Conservation (phyloP, 2,888 invertebrate genomes). For the Pyralis farinalis region DNA sequence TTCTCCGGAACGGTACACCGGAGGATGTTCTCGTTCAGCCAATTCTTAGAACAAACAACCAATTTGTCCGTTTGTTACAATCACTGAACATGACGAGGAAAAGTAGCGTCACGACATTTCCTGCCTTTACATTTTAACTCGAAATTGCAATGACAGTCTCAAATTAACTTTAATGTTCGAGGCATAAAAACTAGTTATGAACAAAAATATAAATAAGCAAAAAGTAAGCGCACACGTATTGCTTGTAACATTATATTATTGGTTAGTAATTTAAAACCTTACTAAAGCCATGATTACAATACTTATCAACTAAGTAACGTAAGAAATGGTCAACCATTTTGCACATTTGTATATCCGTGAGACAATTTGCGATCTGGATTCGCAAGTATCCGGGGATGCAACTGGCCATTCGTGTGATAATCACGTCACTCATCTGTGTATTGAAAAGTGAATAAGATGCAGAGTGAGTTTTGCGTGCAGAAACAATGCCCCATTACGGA, state of each 20-base stretch:
- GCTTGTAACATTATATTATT: too few relatives aligned
- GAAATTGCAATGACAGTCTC: too few relatives aligned
- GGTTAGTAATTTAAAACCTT: too few relatives aligned
- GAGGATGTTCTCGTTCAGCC: constrained; percentile 24
- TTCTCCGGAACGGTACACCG: constrained; percentile 28
- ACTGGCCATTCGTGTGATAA: constrained; percentile 22
- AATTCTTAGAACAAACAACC: constrained; percentile 24
- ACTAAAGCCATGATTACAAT: too few relatives aligned
- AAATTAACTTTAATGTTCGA: too few relatives aligned
- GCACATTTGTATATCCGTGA: constrained; percentile 54
- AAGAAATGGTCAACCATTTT: too few relatives aligned
- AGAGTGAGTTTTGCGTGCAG: constrained; percentile 35
- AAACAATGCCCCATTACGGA: constrained; percentile 74
- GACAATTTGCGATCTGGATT: constrained; percentile 52
- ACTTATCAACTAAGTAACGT: too few relatives aligned
- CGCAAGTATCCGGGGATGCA: constrained; percentile 22
- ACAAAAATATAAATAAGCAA: too few relatives aligned
- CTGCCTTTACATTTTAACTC: neutral
- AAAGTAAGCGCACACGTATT: too few relatives aligned
- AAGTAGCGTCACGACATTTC: neutral
- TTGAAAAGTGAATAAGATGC: constrained; percentile 60
- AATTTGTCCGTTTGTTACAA: constrained; percentile 16
- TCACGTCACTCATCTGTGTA: constrained; percentile 45
- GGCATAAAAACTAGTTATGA: too few relatives aligned
- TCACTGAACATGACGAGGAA: constrained; percentile 4